Percentiles rank a stretch among this genome's conserved stretches.
Evolutionary conservation across 2,888 invertebrate genomes (phyloP).

Genomic region (Gasteruption jaculator): DNA sequence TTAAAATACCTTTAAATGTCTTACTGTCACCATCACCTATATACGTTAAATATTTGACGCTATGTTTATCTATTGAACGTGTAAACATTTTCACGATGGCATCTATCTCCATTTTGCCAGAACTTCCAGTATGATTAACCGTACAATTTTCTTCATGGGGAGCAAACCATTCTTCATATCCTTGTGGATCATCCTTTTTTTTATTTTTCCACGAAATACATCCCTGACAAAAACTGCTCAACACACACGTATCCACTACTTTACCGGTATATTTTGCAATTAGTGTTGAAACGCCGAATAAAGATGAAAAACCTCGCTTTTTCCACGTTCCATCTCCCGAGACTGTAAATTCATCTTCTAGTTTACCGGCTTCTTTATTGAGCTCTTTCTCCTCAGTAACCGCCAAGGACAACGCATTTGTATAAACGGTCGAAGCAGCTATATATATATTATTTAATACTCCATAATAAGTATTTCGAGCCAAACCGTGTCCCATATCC

Average conservation of each 20-base stretch:
- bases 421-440: background rate
- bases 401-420: background rate
- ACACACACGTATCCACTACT: constrained; percentile 9
- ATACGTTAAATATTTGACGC: constrained; percentile 14
- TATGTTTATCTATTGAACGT: constrained; percentile 17
- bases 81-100: constrained; percentile 19
- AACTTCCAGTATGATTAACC: constrained; percentile 15
- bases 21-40: constrained; percentile 21
- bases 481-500: too few species aligned
- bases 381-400: background rate
- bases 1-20: constrained; percentile 19
- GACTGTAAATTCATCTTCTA: background rate
- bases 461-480: too few species aligned
- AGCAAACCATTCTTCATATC: constrained; percentile 13
- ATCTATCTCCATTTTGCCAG: constrained; percentile 18
- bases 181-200: constrained; percentile 11
- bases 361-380: background rate
- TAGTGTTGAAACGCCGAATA: constrained; percentile 10
- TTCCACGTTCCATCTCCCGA: constrained; percentile 8
- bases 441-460: too few species aligned
- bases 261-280: constrained; percentile 11
- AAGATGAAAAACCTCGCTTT: constrained; percentile 11
- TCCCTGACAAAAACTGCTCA: constrained; percentile 10
- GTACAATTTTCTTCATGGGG: constrained; percentile 15
- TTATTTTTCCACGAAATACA: constrained; percentile 12